Percentiles rank a stretch among this genome's conserved stretches.
Conservation (phyloP, 1,140 invertebrate genomes). For the Mesaphorura yosii region DNA sequence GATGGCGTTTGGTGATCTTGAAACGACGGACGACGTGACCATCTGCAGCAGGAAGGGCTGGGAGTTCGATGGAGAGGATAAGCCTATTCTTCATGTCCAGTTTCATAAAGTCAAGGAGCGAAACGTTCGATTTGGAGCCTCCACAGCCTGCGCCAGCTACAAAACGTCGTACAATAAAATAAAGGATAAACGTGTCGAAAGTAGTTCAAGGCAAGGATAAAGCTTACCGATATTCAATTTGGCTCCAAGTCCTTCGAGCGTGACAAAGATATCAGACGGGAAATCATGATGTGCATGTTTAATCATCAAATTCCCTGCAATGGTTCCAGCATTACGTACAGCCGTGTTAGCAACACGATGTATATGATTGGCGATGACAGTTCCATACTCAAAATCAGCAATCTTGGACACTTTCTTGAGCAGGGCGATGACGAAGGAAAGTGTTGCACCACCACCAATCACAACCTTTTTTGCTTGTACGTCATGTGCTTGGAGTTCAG, state of each 20-base stretch:
- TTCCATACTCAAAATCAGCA: constrained; percentile 40
- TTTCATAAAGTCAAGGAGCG: constrained; percentile 11
- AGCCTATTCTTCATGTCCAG: constrained; percentile 18
- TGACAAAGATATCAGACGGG: constrained; percentile 41
- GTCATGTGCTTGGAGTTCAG: not conserved
- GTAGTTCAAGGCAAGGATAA: too few species aligned
- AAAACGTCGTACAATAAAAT: too few species aligned
- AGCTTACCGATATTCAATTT: constrained; percentile 35
- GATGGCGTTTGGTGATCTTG: constrained; percentile 30
- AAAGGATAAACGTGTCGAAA: not conserved
- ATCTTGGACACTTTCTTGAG: constrained; percentile 43
- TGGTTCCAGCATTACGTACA: constrained; percentile 53
- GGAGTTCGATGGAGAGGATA: constrained; percentile 30
- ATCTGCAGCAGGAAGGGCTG: constrained; percentile 32
- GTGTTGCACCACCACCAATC: constrained; percentile 48
- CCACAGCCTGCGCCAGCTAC: not conserved
- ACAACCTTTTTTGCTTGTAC: not conserved
- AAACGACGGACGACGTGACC: constrained; percentile 13
- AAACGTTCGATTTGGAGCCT: constrained; percentile 21
- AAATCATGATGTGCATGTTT: constrained; percentile 41
- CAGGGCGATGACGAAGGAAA: constrained; percentile 50
- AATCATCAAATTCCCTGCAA: constrained; percentile 41
- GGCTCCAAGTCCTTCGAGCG: constrained; percentile 37
- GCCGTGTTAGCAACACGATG: constrained; percentile 58
- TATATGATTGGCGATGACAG: constrained; percentile 48